Evolutionary conservation across 2,113 vertebrate species (phyloP).

Genomic region (Zosterops hypoxanthus): DNA sequence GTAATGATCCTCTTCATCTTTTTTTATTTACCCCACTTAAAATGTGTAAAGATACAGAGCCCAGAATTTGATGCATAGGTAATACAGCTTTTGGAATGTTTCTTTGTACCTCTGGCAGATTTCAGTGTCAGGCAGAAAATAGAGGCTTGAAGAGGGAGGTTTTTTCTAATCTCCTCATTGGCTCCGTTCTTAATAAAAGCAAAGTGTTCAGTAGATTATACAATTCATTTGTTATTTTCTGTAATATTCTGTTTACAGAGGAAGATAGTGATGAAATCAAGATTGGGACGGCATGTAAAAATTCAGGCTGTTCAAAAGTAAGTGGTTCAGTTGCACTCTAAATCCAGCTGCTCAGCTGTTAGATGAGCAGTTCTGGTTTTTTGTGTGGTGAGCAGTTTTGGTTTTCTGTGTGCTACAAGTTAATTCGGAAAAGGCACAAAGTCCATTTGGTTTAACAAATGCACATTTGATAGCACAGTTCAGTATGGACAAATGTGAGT

Average conservation of each 20-base stretch:
- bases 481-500: no score
- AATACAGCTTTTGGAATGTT: neutral
- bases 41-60: neutral
- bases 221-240: neutral
- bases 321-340: neutral
- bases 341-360: neutral
- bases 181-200: neutral
- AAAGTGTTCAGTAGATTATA: neutral
- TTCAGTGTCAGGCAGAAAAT: neutral
- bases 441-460: neutral
- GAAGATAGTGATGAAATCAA: slow-evolving; percentile 90
- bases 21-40: neutral
- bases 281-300: slow-evolving; percentile 91
- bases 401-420: neutral
- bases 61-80: neutral
- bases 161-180: neutral
- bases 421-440: neutral
- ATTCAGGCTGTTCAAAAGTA: slow-evolving; percentile 93
- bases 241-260: slow-evolving; percentile 73
- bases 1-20: neutral
- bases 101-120: neutral
- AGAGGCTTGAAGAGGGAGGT: neutral
- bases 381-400: neutral
- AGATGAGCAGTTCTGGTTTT: neutral
- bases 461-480: fast-evolving